Evolutionary conservation across 2,113 vertebrate genomes (phyloP), one percentile per base, ranked within the genome.

Genomic region (Grantiella picta): DNA sequence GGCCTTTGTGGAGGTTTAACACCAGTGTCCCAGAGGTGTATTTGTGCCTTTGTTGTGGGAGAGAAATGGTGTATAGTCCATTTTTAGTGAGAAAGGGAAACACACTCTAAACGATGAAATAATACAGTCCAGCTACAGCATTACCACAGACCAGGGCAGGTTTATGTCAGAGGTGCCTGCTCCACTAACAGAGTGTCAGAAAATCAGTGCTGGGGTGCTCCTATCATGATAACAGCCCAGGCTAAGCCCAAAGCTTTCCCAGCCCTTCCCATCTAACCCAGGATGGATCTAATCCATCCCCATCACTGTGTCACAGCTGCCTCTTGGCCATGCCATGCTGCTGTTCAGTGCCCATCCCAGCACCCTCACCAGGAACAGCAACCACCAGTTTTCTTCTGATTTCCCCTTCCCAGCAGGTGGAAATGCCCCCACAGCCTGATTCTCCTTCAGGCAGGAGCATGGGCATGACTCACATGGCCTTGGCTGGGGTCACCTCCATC

Each of bases 401-500:
- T 70, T 40, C 31, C 29, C 44, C 47, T 71, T 66, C 13, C n/a
- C 49, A 7, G 15, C 1, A 10, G 15, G 15, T 49, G 10, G 36
- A 28, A 66, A 49, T 31, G 18, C 5, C 45, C 47, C 19, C 6
- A 4, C 5, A 56, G 53, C 49, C 38, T 31, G 12, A 66, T 27
- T 53, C 8, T 35, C 44, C 59, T 52, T 15, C 36, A 49, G 64
- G 40, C 33, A 81, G 45, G 69, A n/a, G 19, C 42, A 27, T 0
- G 4, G 27, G 25, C 53, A 82, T 0, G 0, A 2, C 24, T n/a
- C 24, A 4, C 1, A 0, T 0, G 5, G 38, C 3, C 16, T 8
- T 29, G n/a, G 42, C 23, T 14, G 14, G 28, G 12, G 31, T 12
- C 0, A 0, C 16, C 31, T 61, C 56, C 52, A 12, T 10, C 45